These are phyloP conservation scores for Parus major DNA, from an alignment of 2,113 vertebrate genomes.

Conservation along the genomic window DNA sequence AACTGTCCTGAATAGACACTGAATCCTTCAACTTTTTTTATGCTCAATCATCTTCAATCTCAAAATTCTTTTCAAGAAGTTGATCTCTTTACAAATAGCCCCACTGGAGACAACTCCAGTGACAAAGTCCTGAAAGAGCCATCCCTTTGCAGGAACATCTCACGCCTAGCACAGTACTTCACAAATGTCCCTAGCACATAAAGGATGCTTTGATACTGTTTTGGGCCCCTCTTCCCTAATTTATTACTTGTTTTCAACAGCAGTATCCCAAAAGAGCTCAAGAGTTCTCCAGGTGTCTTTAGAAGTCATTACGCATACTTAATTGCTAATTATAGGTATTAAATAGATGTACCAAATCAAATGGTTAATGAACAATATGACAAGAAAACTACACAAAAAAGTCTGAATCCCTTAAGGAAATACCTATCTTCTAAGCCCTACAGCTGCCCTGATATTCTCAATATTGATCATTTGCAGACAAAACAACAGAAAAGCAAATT, in stretches of 20 bases:
- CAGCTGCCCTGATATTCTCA: neutral
- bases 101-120: neutral
- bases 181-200: neutral
- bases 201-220: neutral
- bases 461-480: constrained; percentile 41
- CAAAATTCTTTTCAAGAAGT: neutral
- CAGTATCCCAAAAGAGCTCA: neutral
- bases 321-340: neutral
- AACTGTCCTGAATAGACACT: neutral
- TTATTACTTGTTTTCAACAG: neutral
- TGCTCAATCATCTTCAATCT: neutral
- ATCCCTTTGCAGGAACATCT: neutral
- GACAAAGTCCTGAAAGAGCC: neutral
- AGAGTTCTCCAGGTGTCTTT: neutral
- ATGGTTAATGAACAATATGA: neutral
- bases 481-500: constrained; percentile 57
- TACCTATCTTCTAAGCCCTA: neutral
- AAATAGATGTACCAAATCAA: neutral
- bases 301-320: neutral
- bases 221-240: neutral
- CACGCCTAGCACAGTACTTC: neutral
- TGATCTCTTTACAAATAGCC: neutral
- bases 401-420: neutral
- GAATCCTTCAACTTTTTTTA: neutral
- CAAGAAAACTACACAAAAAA: neutral